Evolutionary conservation across 2,888 invertebrate genomes (phyloP).

Genomic region (Nomada hirtipes): DNA sequence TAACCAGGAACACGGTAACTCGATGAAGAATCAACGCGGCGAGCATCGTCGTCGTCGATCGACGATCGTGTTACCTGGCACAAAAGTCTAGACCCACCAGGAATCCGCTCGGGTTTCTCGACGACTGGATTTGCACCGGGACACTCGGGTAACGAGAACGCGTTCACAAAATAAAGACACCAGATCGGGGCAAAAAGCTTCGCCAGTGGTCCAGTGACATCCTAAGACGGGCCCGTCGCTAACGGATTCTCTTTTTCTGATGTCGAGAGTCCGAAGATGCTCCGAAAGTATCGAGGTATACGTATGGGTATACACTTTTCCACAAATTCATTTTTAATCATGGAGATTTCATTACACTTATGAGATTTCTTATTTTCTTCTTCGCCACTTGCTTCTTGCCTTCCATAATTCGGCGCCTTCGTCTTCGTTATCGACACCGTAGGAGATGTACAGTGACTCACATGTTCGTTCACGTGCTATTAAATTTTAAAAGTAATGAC

Average conservation of each 20-base stretch:
- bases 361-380: no score
- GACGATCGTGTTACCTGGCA: conserved; percentile 70
- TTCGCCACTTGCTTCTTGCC: no score
- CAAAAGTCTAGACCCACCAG: conserved; percentile 47
- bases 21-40: conserved; percentile 44
- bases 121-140: conserved; percentile 48
- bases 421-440: no score
- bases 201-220: conserved; percentile 59
- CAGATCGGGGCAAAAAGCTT: conserved; percentile 40
- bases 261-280: not conserved
- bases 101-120: conserved; percentile 72
- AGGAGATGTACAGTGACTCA: no score
- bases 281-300: not conserved
- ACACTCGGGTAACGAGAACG: conserved; percentile 57
- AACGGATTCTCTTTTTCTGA: conserved; percentile 49
- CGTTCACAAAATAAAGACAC: conserved; percentile 46
- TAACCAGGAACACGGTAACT: conserved; percentile 42
- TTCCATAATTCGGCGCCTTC: no score
- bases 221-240: conserved; percentile 30
- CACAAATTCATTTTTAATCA: no score
- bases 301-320: no score
- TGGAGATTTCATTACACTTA: no score
- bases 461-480: no score
- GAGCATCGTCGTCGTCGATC: conserved; percentile 18
- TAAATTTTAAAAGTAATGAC: no score